Base-by-base conservation (phyloP, 2,888 invertebrate genomes). In the Amphipoea oculea region DNA sequence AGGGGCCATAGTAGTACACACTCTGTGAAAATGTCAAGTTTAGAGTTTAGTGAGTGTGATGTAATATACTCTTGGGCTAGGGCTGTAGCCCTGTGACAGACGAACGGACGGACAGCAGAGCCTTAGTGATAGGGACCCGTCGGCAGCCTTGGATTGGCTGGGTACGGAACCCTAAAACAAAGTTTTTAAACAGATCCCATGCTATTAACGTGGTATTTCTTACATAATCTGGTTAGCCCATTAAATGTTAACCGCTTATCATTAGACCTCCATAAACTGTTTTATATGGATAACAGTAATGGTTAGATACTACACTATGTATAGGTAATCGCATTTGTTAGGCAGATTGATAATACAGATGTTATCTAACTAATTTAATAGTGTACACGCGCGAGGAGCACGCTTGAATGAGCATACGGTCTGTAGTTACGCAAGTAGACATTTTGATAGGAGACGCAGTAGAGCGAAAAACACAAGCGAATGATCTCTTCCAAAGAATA, bases 291-390 rank as follows among this genome's bases (percentile, higher is more conserved):
- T 84, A 73, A 66, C 69, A 48, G 51, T 84, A 79, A 79, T 73
- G 70, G 40, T 9, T 36, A 54, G 20, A 51, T 79, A 63, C 36
- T 60, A 48, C 11, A 69, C 9, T 45, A 79, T 9, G 48, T 48
- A 48, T 14, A 20, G 57, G 60, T 40, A 63, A 72, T 81, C 42
- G 11, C 42, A 68, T 86, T 72, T 45, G 66, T 17, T 40, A 54
- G 29, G n/a, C 72, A 23, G 60, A 85, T 81, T 76, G 63, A 86
- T 82, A 45, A 75, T 60, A n/a, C 62, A 85, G 86, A 82, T 85
- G 45, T 85, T 62, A 82, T 82, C 85, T 71, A 14, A 63, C 29
- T 79, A 80, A 79, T 84, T 67, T 62, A 71, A 60, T 60, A 71
- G 29, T 48, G 48, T 78, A 57, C 78, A 81, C 54, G 62, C 5